Conservation (phyloP, 2,888 invertebrate species). For the Ganaspis brasiliensis region DNA sequence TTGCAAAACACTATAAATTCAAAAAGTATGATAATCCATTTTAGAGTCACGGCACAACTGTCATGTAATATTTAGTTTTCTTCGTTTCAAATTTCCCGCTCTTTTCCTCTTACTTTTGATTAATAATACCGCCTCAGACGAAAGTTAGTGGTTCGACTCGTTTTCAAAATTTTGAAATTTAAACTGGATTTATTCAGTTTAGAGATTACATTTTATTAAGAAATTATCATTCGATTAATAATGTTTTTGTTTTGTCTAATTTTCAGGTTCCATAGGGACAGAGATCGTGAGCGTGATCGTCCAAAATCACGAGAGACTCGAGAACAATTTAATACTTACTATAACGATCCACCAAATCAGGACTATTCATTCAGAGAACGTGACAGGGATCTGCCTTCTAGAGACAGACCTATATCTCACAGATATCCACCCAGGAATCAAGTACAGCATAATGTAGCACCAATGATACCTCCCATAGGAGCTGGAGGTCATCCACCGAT, state of each 20-base stretch:
- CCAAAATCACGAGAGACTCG: conserved; percentile 75
- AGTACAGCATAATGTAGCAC: conserved; percentile 73
- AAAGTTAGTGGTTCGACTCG: too few relatives aligned
- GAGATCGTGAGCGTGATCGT: conserved; percentile 76
- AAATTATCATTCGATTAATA: neutral
- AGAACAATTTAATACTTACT: conserved; percentile 76
- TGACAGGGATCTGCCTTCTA: conserved; percentile 72
- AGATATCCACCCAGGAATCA: conserved; percentile 75
- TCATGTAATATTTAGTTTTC: too few relatives aligned
- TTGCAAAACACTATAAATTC: too few relatives aligned
- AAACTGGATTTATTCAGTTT: too few relatives aligned
- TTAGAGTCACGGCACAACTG: too few relatives aligned
- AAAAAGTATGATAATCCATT: too few relatives aligned
- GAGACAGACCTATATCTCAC: conserved; percentile 67
- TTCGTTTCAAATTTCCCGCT: too few relatives aligned
- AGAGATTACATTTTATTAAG: too few relatives aligned
- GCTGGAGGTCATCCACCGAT: conserved; percentile 74
- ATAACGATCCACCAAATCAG: conserved; percentile 75
- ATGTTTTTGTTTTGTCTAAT: neutral
- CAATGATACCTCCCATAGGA: conserved; percentile 71
- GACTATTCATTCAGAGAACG: conserved; percentile 76
- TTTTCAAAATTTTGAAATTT: too few relatives aligned
- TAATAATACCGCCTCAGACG: too few relatives aligned
- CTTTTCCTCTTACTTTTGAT: too few relatives aligned
- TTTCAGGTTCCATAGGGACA: conserved; percentile 76